Evolutionary conservation across 2,888 invertebrate species (phyloP).

Genomic region (Vandiemenella viatica): DNA sequence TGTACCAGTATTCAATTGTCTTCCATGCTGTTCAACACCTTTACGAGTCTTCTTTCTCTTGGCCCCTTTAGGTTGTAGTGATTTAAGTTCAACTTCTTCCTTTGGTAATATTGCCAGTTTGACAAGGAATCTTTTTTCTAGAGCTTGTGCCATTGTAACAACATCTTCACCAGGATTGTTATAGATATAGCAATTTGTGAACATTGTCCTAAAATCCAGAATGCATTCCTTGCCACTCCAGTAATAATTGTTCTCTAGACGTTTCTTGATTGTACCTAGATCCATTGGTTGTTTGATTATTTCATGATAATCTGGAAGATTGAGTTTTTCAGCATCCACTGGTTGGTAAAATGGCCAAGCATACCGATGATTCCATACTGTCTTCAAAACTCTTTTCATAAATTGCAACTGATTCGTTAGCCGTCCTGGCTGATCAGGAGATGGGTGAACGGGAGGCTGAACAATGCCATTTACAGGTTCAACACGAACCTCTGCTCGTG

Average conservation of each 20-base stretch:
- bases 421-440: constrained; percentile 73
- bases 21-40: constrained; percentile 18
- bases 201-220: constrained; percentile 94
- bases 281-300: constrained; percentile 98
- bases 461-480: constrained; percentile 82
- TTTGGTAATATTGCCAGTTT: constrained; percentile 91
- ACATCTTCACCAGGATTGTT: constrained; percentile 98
- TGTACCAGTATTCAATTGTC: constrained; percentile 26
- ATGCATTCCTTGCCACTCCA: constrained; percentile 91
- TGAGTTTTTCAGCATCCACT: constrained; percentile 90
- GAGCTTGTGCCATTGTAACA: constrained; percentile 90
- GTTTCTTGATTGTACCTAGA: constrained; percentile 88
- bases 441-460: constrained; percentile 70
- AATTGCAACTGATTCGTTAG: constrained; percentile 89
- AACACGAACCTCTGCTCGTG: constrained; percentile 53
- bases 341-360: constrained; percentile 99
- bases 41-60: constrained; percentile 36
- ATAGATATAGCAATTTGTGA: constrained; percentile 94
- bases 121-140: constrained; percentile 81
- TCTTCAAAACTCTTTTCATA: constrained; percentile 88
- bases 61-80: constrained; percentile 46
- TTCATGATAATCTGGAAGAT: constrained; percentile 94
- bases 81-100: constrained; percentile 75
- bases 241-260: constrained; percentile 90
- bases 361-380: constrained; percentile 95